Base-by-base conservation (phyloP, 1,140 invertebrate genomes). In the Diorhabda carinulata region DNA sequence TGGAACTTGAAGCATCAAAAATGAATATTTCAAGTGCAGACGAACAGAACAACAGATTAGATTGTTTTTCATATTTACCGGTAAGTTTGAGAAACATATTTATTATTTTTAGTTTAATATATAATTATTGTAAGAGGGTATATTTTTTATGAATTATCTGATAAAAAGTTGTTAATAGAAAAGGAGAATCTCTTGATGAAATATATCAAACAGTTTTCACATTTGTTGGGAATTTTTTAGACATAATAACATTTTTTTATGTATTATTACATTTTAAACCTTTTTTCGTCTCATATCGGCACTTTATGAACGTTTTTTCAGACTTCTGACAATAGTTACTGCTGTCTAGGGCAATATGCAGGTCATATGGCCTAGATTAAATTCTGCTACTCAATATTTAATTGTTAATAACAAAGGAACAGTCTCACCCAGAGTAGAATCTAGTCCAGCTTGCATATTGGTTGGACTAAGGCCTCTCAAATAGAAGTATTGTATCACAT, bases 41-140 rank as follows among this genome's bases (percentile, higher is more conserved):
- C 6, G 60, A 61, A 70, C 56, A 4, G 4, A 40, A 10, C 56
- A n/a, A 47, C 9, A 70, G 57, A 5, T 7, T 6, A 45, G 69
- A 77, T 68, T 76, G 79, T 80, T 73, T 80, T 82, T 25, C 81
- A 70, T 69, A 78, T 77, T 72, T 83, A 82, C 77, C 77, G 78
- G 47, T 78, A 80, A 75, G 77, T 81, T 25, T 25, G 25, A 25
- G 25, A 25, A 25, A 25, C 1, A 25, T 25, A 25, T 25, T 25
- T 66, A 81, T 83, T 59, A 67, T 81, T 5, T 66, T 8, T 42
- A 45, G 5, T 61, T 3, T 64, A 8, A 41, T 56, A 56, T n/a
- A n/a, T 7, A 56, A 7, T 6, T 56, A 56, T n/a, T 1, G 6
- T 56, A 2, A 56, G 6, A n/a, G 6, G 6, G 52, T 7, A 56